These are phyloP conservation scores for Nerophis lumbriciformis DNA, from an alignment of 2,113 vertebrate species.

Conservation along the genomic window DNA sequence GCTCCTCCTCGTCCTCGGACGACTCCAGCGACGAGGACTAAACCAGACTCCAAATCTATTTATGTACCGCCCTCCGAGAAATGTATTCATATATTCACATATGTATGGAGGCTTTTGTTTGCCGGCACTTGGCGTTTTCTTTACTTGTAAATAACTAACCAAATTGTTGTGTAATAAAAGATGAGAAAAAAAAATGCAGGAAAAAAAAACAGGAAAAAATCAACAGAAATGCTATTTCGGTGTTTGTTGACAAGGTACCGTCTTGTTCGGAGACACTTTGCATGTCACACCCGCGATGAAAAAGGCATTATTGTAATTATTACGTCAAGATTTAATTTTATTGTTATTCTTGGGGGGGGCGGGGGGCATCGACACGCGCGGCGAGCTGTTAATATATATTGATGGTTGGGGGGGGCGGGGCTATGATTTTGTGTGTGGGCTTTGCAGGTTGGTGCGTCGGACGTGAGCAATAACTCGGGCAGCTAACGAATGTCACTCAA, in stretches of 20 bases:
- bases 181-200: constrained; percentile 41
- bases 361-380: constrained; percentile 75
- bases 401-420: constrained; percentile 71
- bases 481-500: constrained; percentile 99
- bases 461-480: constrained; percentile 99
- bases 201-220: constrained; percentile 21
- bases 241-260: constrained; percentile 94
- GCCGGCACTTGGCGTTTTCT: constrained; percentile 86
- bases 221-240: constrained; percentile 84
- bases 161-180: constrained; percentile 91
- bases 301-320: constrained; percentile 98
- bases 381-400: constrained; percentile 99
- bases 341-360: constrained; percentile 64
- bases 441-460: constrained; percentile 91
- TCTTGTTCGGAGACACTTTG: constrained; percentile 95
- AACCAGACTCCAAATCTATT: constrained; percentile 74
- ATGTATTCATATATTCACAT: constrained; percentile 75
- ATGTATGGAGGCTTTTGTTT: constrained; percentile 70
- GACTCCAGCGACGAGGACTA: constrained; percentile 95
- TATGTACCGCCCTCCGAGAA: constrained; percentile 74
- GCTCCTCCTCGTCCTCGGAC: constrained; percentile 85
- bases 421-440: constrained; percentile 87
- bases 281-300: constrained; percentile 89
- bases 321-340: constrained; percentile 98
- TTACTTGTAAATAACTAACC: constrained; percentile 84